Evolutionary conservation across 2,888 invertebrate genomes (phyloP).

Genomic region (Amitus sp.): DNA sequence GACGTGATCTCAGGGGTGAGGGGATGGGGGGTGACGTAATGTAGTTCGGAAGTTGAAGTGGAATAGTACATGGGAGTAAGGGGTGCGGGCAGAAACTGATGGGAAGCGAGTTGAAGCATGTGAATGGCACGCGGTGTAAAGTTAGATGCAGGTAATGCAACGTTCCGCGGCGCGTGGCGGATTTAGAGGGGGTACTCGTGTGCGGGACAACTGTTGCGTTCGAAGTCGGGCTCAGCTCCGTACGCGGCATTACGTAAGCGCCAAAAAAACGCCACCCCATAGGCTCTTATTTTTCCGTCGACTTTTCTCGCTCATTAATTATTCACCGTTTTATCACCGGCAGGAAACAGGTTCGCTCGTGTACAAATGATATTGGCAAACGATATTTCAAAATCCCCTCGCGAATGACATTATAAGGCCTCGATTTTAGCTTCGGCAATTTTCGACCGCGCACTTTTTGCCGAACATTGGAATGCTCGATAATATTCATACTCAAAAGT

Average conservation of each 20-base stretch:
- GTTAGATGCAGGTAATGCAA: conserved; percentile 42
- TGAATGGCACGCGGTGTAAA: conserved; percentile 40
- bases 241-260: conserved; percentile 15
- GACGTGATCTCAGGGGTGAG: no score
- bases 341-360: background rate
- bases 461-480: conserved; percentile 16
- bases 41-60: no score
- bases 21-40: no score
- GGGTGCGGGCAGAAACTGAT: conserved; percentile 6
- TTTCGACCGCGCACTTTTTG: no score
- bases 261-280: background rate
- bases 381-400: background rate
- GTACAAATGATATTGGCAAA: background rate
- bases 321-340: conserved; percentile 4
- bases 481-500: conserved; percentile 19
- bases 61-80: no score
- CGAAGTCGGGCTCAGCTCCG: conserved; percentile 25
- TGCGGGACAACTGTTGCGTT: conserved; percentile 45
- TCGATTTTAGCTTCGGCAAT: no score
- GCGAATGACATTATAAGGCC: background rate
- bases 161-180: conserved; percentile 44
- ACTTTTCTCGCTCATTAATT: background rate
- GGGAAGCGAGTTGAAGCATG: conserved; percentile 23
- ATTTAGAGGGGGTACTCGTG: conserved; percentile 50
- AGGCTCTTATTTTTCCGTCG: background rate